Evolutionary conservation across 2,113 vertebrate species (phyloP).

Genomic region (Chaetodon trifascialis): DNA sequence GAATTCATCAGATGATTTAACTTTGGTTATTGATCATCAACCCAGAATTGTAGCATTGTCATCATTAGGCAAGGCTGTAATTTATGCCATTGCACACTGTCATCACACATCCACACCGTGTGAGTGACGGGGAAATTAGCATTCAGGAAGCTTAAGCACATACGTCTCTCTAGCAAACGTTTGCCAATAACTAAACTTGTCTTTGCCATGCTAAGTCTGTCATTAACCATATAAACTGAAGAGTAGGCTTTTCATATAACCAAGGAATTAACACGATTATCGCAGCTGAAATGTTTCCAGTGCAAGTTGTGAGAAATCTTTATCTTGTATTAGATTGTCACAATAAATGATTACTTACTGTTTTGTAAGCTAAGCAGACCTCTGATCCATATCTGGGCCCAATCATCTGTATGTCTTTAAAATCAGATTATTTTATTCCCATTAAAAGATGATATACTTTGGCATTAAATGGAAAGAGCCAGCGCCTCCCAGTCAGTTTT

Average conservation of each 20-base stretch:
- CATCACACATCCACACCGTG: slow-evolving; percentile 47
- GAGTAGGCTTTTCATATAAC: slow-evolving; percentile 6
- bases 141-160: slow-evolving; percentile 48
- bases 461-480: too few relatives aligned
- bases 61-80: slow-evolving; percentile 58
- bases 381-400: not conserved
- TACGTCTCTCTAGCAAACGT: slow-evolving; percentile 54
- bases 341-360: not conserved
- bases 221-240: slow-evolving; percentile 15
- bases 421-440: too few relatives aligned
- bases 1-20: slow-evolving; percentile 2
- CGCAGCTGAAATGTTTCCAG: not conserved
- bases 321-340: not conserved
- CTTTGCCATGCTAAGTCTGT: slow-evolving; percentile 43
- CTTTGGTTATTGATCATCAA: slow-evolving; percentile 51
- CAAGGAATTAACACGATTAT: slow-evolving; percentile 14
- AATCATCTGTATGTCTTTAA: not conserved
- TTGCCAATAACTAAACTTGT: slow-evolving; percentile 57
- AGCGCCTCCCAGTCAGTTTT: too few relatives aligned
- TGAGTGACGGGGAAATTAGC: slow-evolving; percentile 60
- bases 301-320: not conserved
- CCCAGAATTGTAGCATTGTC: slow-evolving; percentile 30
- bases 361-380: not conserved
- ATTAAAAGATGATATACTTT: too few relatives aligned
- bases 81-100: slow-evolving; percentile 47